These are phyloP conservation scores for Glyphotaelius pellucidus DNA, from an alignment of 2,888 invertebrate genomes.

Conservation along the genomic window DNA sequence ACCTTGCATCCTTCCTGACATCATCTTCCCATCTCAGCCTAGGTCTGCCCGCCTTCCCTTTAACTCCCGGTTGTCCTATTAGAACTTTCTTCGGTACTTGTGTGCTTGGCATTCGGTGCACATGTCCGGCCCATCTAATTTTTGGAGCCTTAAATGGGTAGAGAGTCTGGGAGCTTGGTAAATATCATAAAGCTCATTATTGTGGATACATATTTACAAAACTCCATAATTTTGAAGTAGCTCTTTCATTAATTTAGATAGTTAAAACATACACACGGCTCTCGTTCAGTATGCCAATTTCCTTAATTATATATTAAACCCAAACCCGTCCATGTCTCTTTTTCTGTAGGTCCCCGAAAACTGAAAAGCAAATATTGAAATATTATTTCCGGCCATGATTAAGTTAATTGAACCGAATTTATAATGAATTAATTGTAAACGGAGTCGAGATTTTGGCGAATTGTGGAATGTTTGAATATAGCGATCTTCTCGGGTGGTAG, in stretches of 20 bases:
- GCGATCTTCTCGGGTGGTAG: not conserved
- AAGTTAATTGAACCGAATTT: not conserved
- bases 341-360: not conserved
- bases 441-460: not conserved
- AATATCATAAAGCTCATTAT: no score
- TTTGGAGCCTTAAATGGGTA: no score
- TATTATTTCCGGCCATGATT: not conserved
- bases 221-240: not conserved
- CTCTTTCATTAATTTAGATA: not conserved
- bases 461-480: not conserved
- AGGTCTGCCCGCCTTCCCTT: no score
- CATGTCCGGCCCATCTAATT: no score
- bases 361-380: not conserved
- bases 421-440: conserved; percentile 13
- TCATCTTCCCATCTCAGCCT: no score
- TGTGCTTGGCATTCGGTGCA: no score
- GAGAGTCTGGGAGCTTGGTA: no score
- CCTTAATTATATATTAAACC: not conserved
- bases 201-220: not conserved
- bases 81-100: no score
- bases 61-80: no score
- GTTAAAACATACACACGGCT: not conserved
- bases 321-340: not conserved
- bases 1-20: no score
- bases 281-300: not conserved